A percentile compares a stretch with the other conserved stretches of the same genome.
Conservation (phyloP, 1,140 invertebrate genomes). For the Sminthurinus signatus region DNA sequence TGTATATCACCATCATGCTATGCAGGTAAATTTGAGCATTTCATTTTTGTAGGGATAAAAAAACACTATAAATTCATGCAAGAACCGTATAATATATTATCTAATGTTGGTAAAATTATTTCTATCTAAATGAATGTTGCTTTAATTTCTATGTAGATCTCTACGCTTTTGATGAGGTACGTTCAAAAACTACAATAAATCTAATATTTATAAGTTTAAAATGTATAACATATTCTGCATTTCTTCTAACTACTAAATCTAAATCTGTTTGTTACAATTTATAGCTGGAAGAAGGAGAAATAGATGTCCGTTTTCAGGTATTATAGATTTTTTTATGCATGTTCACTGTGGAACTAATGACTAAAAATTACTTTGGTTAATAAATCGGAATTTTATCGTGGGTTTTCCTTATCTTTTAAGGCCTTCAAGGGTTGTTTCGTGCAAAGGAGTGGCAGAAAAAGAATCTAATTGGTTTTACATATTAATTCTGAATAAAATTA, state of each 20-base stretch:
- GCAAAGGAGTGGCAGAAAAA: slow-evolving; percentile 28
- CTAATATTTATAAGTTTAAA: no score
- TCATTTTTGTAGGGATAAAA: no score
- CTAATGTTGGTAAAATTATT: no score
- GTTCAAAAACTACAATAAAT: background rate
- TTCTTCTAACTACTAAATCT: background rate
- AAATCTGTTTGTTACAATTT: slow-evolving; percentile 6
- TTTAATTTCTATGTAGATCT: slow-evolving; percentile 39
- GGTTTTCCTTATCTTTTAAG: no score
- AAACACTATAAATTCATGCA: no score
- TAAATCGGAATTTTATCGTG: no score
- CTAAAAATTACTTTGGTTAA: no score
- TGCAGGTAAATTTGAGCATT: no score
- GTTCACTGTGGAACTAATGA: no score
- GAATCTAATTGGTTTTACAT: slow-evolving; percentile 27
- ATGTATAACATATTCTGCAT: background rate
- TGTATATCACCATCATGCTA: slow-evolving; percentile 41
- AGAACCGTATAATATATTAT: no score
- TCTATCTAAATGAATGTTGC: no score
- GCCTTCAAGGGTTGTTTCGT: slow-evolving; percentile 42
- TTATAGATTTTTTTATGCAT: slow-evolving; percentile 16
- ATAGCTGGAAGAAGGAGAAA: slow-evolving; percentile 43
- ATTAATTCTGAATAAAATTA: no score
- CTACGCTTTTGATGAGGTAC: slow-evolving; percentile 41
- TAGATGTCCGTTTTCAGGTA: slow-evolving; percentile 42